Percentiles rank a stretch among this genome's conserved stretches.
Evolutionary conservation across 2,113 vertebrate genomes (phyloP).

Genomic region (Glaucidium brasilianum): DNA sequence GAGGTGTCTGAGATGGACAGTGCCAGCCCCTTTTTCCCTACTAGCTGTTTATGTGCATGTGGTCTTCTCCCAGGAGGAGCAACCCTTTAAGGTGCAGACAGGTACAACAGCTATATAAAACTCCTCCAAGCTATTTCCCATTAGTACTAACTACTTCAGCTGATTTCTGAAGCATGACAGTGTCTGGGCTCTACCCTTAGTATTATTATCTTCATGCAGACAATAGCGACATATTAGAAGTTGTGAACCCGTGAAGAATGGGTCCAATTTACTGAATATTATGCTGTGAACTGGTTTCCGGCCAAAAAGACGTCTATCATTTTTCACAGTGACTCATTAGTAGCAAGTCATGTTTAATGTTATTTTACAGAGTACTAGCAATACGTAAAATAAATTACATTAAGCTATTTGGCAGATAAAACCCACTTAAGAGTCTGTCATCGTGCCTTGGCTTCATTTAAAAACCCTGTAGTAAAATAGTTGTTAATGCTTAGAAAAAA

Average conservation of each 20-base stretch:
- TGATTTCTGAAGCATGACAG: background rate
- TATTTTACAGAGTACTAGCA: background rate
- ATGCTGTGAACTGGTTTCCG: background rate
- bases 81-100: background rate
- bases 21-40: background rate
- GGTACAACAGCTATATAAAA: background rate
- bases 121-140: background rate
- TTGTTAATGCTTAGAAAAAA: constrained; percentile 9
- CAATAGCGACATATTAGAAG: background rate
- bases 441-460: background rate
- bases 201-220: background rate
- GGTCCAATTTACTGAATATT: background rate
- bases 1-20: background rate
- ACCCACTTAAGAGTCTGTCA: background rate
- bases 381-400: constrained; percentile 7
- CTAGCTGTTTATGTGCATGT: background rate
- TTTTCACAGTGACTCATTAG: background rate
- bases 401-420: background rate
- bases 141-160: background rate
- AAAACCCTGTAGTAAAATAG: constrained; percentile 9
- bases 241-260: background rate
- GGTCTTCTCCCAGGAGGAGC: background rate
- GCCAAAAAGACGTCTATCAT: background rate
- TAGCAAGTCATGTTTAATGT: background rate
- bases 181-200: background rate